Base-by-base conservation (phyloP, 2,113 vertebrate species). In the Lepidiolamprologus cunningtoni region DNA sequence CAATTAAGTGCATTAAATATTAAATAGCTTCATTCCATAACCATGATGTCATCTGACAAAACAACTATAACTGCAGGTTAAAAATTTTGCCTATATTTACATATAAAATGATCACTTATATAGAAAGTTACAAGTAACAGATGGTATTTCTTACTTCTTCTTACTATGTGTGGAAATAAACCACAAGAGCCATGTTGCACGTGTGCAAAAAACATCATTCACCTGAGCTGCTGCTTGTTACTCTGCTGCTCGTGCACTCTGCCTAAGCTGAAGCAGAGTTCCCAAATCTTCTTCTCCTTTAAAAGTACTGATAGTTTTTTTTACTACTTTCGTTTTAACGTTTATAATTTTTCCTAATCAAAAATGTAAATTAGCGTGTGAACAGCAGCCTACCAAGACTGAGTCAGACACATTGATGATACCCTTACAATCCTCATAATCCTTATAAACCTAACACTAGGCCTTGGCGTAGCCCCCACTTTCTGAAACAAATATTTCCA, bases 1-100 rank as follows among this genome's bases (percentile, higher is more conserved):
- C 0, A 50, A 1, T 78, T 47, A 50, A 78, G 0, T 31, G 71
- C 23, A 50, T 0, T 28, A 31, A 28, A 28, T 50, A 19, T 5
- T 50, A 50, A 50, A 31, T 28, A 12, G 14, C 71, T 42, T 3
- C 9, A 8, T 50, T 50, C 23, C 45, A 50, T 12, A 78, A 78
- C 42, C 23, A 76, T 76, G 40, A 76, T 9, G 21, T 76, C 23
- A 47, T 76, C 3, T 31, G 23, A 47, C 71, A 50, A 78, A 78
- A 31, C 26, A 50, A 50, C 23, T 28, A 28, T 28, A 19, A 28
- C 26, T 76, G 16, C 14, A 28, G 14, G 42, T 47, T 28, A 76
- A 19, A 31, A 5, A 12, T 1, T 4, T 12, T 28, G 23, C 14
- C 23, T 1, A 0, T 47, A 76, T 50, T 78, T 50, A 28, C 23